phyloP scores from a whole-genome alignment of 2,888 invertebrate genomes.

The Heliconius sara region DNA sequence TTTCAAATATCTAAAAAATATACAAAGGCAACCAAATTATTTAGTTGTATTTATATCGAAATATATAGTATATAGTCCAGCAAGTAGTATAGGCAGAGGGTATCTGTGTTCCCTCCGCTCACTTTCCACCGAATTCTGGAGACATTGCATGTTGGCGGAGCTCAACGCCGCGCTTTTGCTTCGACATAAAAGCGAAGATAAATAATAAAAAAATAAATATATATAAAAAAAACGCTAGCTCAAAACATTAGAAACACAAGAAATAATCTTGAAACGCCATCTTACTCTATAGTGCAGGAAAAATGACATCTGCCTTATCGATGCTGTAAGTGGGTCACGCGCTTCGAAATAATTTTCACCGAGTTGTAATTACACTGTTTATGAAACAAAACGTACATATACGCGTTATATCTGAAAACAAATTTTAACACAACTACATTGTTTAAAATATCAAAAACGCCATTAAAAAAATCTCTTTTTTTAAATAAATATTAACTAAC shows the following conservation, averaged over 20 bases:
- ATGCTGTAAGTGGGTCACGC: conserved; percentile 71
- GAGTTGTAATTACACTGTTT: conserved; percentile 60
- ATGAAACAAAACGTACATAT: conserved; percentile 53
- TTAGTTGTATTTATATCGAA: not conserved
- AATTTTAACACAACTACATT: not conserved
- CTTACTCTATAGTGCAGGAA: conserved; percentile 35
- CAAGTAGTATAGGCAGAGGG: no score
- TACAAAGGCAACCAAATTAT: not conserved
- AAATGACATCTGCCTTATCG: conserved; percentile 76
- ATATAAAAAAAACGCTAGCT: not conserved
- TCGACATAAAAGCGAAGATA: no score
- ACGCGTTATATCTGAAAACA: conserved; percentile 33
- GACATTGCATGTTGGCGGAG: no score
- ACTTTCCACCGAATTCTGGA: no score
- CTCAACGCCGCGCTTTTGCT: no score
- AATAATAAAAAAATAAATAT: no score
- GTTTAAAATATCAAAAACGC: not conserved
- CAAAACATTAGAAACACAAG: not conserved
- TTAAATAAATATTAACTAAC: not conserved
- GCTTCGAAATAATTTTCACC: conserved; percentile 80
- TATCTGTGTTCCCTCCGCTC: no score
- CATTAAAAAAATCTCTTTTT: not conserved
- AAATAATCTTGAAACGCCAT: conserved; percentile 21
- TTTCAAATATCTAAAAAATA: not conserved
- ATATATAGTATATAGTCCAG: not conserved